A percentile compares a stretch with the other conserved stretches of the same genome.
These are phyloP conservation scores for Chiridota heheva DNA, from an alignment of 35 echinoderm and acorn worm species.

Conservation along the genomic window DNA sequence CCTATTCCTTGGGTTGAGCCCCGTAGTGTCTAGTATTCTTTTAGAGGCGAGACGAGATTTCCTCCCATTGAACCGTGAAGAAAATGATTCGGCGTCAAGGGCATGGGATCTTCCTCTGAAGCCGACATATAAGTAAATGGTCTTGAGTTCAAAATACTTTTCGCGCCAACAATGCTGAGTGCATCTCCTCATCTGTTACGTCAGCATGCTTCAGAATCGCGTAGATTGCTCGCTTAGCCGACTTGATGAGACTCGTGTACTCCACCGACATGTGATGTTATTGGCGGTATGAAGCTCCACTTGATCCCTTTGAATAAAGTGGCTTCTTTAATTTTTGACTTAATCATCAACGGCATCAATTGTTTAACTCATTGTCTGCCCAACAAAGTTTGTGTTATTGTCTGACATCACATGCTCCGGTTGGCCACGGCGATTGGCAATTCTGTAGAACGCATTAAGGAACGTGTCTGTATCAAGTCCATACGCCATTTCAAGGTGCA, in stretches of 20 bases:
- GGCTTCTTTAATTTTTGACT: not conserved
- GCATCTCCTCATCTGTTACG: conserved; percentile 26
- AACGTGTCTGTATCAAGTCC: too few species aligned
- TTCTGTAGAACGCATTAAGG: too few species aligned
- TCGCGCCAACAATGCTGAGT: conserved; percentile 24
- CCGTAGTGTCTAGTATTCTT: not conserved
- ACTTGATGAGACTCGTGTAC: conserved; percentile 15
- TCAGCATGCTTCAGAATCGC: not conserved
- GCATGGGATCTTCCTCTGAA: not conserved
- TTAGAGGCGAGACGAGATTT: not conserved
- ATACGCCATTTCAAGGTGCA: too few species aligned
- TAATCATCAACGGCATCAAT: not conserved
- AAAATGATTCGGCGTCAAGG: conserved; percentile 13
- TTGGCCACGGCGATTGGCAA: too few species aligned
- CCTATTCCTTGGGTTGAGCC: not conserved
- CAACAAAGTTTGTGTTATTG: too few species aligned
- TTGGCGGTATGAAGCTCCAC: not conserved
- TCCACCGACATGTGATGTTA: conserved; percentile 4
- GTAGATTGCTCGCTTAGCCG: not conserved
- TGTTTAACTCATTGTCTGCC: not conserved
- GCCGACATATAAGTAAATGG: conserved; percentile 16
- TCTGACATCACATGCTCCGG: too few species aligned
- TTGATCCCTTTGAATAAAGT: not conserved
- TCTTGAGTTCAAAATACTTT: conserved; percentile 7
- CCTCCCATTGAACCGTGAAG: not conserved